Evolutionary conservation across 2,113 vertebrate species (phyloP).

Genomic region (Anthoscopus minutus): DNA sequence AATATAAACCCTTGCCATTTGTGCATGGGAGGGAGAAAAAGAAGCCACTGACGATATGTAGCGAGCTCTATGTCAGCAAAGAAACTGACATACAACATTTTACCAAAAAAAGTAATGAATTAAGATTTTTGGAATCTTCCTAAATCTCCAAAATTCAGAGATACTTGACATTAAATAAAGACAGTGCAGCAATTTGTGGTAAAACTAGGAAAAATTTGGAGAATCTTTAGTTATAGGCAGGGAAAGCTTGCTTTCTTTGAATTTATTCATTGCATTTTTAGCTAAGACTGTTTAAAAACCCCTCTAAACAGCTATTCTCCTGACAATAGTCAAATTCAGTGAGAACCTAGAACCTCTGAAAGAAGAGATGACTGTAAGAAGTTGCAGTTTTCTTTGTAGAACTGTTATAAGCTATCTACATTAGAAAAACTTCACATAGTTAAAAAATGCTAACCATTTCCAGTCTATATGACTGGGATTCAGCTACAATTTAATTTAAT

Average conservation of each 20-base stretch:
- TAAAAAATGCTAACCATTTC: neutral
- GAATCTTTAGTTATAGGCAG: neutral
- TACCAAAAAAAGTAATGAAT: neutral
- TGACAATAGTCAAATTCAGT: neutral
- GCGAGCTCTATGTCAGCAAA: neutral
- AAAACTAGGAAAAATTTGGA: neutral
- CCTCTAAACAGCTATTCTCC: neutral
- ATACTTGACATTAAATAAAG: neutral
- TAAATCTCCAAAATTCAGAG: neutral
- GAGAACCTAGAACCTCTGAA: neutral
- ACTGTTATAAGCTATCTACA: neutral
- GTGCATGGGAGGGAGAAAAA: neutral
- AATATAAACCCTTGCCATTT: neutral
- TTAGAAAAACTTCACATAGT: neutral
- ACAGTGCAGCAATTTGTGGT: neutral
- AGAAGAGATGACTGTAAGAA: neutral
- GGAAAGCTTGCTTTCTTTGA: neutral
- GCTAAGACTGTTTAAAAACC: neutral
- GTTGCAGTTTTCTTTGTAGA: neutral
- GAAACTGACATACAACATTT: neutral
- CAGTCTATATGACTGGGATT: neutral
- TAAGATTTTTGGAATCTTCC: neutral
- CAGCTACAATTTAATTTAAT: neutral
- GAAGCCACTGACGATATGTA: neutral
- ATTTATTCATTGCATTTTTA: neutral